Base-by-base conservation (phyloP, 2,888 invertebrate species). In the Eumerus sabulonum region DNA sequence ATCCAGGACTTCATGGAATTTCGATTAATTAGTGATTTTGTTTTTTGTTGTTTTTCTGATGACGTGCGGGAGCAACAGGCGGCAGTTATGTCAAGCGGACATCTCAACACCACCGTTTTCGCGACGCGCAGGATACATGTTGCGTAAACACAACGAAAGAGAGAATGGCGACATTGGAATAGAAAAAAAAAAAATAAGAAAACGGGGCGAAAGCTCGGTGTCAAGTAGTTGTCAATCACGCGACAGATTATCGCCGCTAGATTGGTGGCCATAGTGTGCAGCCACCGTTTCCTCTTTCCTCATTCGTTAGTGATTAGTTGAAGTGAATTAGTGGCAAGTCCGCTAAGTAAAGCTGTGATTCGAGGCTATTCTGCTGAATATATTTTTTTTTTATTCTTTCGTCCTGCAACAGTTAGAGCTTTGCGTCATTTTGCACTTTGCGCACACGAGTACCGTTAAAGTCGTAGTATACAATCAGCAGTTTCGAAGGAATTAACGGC, bases 11-110 rank as follows among this genome's bases (percentile, higher is more conserved):
- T 27, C 27, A 27, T 2, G 27, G 27, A 27, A 4, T 27, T 27
- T 27, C 27, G 27, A n/a, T n/a, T n/a, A 40, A 18, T 38, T 7
- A n/a, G 38, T 64, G 68, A 36, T 7, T 9, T 27, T 36, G 4
- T 13, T n/a, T 0, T 27, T n/a, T 11, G 44, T 60, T 71, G 59
- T 64, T 71, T 70, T 54, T 50, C n/a, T 48, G 0, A 1, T 14
- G 50, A 17, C 11, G 45, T 44, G 38, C 12, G 9, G 7, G 73
- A 53, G 68, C 44, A 27, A 27, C 60, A 44, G 53, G 3, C 44
- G 74, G 63, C 79, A 79, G 79, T 79, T 79, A 79, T 60, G 50
- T 51, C 74, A 56, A 79, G 54, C 79, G 79, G 79, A 54, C 53
- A 54, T 74, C 68, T 53, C 73, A 60, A 68, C 79, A 70, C 42